phyloP scores from a whole-genome alignment of 2,888 invertebrate genomes.

The Esperia sulphurella region DNA sequence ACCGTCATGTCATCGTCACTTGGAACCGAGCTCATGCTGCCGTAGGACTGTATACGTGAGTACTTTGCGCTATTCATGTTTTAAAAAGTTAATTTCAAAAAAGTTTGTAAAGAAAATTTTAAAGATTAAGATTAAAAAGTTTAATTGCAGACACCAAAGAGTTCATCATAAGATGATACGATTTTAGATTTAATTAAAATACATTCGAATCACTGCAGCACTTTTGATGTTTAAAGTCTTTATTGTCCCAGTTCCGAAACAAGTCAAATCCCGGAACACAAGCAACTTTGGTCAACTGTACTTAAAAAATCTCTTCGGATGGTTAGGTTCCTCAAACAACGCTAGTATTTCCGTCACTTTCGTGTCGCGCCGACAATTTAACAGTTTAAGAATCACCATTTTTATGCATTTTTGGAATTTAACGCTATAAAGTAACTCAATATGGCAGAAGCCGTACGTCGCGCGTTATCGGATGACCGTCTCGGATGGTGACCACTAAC shows the following conservation, averaged over 20 bases:
- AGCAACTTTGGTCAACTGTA: conserved; percentile 66
- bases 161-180: not conserved
- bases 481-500: conserved; percentile 26
- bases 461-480: conserved; percentile 18
- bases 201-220: not conserved
- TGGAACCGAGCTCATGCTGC: conserved; percentile 60
- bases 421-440: conserved; percentile 11
- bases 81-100: not conserved
- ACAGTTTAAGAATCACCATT: conserved; percentile 63
- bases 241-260: conserved; percentile 40
- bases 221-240: too few relatives aligned
- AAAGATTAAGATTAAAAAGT: too few relatives aligned
- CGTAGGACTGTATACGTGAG: conserved; percentile 62
- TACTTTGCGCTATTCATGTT: conserved; percentile 53
- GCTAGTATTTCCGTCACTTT: conserved; percentile 59
- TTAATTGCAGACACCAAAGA: not conserved
- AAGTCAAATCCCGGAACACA: conserved; percentile 20
- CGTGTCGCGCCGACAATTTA: conserved; percentile 55
- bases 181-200: not conserved
- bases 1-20: conserved; percentile 72
- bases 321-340: conserved; percentile 66
- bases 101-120: too few relatives aligned
- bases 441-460: conserved; percentile 29
- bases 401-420: conserved; percentile 61
- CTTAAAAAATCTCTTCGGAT: conserved; percentile 72